These are phyloP conservation scores for Dolichomitus sp. DNA, from an alignment of 2,888 invertebrate genomes.

Conservation along the genomic window DNA sequence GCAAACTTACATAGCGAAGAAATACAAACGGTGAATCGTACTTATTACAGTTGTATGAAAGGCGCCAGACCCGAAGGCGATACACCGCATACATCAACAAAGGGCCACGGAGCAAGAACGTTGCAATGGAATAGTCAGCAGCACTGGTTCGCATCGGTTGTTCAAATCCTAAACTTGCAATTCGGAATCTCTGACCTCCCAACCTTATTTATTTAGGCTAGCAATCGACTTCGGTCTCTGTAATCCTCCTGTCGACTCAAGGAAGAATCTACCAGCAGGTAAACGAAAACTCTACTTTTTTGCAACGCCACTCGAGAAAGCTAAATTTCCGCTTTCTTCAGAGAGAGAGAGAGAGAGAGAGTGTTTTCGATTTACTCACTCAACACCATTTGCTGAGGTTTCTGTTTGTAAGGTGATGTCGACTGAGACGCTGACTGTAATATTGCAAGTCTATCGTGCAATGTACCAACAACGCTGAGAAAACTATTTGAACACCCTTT, in stretches of 20 bases:
- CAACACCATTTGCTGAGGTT: constrained; percentile 12
- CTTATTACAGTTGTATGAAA: constrained; percentile 27
- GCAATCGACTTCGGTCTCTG: constrained; percentile 62
- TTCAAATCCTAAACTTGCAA: constrained; percentile 36
- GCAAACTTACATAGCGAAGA: constrained; percentile 17
- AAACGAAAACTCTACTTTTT: constrained; percentile 25
- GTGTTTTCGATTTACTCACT: constrained; percentile 56
- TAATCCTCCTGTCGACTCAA: constrained; percentile 38
- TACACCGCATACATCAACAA: constrained; percentile 14
- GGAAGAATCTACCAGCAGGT: constrained; percentile 20
- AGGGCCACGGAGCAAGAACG: neutral
- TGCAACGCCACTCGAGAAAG: constrained; percentile 23
- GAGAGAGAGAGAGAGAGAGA: constrained; percentile 8
- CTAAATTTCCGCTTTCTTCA: constrained; percentile 25
- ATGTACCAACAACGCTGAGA: neutral
- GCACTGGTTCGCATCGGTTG: constrained; percentile 20
- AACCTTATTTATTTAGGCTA: constrained; percentile 66
- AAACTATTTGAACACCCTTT: neutral
- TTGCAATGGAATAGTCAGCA: constrained; percentile 20
- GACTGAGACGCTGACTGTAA: neutral
- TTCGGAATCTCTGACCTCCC: constrained; percentile 11
- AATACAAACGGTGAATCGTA: constrained; percentile 29
- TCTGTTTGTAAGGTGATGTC: constrained; percentile 14
- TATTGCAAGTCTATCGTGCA: neutral
- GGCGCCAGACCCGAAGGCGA: constrained; percentile 28